These are phyloP conservation scores for Phyllostomus discolor DNA, from an alignment of 2,113 vertebrate genomes.

Conservation along the genomic window DNA sequence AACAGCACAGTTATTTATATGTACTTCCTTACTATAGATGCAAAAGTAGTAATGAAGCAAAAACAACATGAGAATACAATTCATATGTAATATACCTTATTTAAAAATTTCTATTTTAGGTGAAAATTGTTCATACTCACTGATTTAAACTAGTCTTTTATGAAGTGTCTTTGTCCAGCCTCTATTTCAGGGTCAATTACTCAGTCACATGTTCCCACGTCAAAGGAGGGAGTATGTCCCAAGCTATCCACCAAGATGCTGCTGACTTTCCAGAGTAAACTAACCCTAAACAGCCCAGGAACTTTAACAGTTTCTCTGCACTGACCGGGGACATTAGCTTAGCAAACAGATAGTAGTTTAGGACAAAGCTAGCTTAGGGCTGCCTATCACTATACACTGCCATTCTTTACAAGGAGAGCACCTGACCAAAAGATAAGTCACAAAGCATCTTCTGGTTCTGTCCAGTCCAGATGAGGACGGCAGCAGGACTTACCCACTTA, in stretches of 20 bases:
- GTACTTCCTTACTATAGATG: not conserved
- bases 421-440: not conserved
- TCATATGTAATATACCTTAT: not conserved
- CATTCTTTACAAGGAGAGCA: not conserved
- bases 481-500: not conserved
- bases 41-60: not conserved
- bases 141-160: not conserved
- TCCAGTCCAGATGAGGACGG: not conserved
- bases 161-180: not conserved
- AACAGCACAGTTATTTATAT: not conserved
- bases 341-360: conserved; percentile 22
- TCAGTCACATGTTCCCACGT: not conserved
- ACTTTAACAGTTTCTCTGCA: not conserved
- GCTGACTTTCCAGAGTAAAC: not conserved
- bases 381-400: not conserved
- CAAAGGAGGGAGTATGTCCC: not conserved
- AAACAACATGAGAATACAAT: not conserved
- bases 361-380: not conserved
- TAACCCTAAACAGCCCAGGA: not conserved
- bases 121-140: not conserved
- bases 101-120: not conserved
- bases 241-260: not conserved
- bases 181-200: not conserved
- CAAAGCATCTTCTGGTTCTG: not conserved
- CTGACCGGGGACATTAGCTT: not conserved